These are phyloP conservation scores for Oasisia sp. DNA, from an alignment of 2,888 invertebrate species.

Conservation along the genomic window DNA sequence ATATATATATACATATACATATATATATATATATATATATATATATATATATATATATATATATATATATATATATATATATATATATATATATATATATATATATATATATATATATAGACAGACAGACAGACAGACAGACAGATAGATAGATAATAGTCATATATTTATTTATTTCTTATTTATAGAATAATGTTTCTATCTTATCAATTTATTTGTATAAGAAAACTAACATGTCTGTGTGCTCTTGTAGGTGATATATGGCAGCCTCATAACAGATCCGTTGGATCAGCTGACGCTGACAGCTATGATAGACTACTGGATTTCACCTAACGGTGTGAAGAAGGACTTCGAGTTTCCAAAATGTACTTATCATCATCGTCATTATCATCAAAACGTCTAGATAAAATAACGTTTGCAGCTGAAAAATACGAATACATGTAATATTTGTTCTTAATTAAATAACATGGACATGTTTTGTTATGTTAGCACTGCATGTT, in stretches of 20 bases:
- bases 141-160: too few relatives aligned
- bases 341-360: conserved; percentile 66
- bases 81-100: too few relatives aligned
- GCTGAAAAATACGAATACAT: background rate
- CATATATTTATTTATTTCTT: too few relatives aligned
- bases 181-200: too few relatives aligned
- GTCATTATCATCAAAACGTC: background rate
- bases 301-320: conserved; percentile 64
- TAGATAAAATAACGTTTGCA: background rate
- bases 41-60: too few relatives aligned
- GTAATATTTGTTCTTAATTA: background rate
- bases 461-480: background rate
- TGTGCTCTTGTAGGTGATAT: conserved; percentile 54
- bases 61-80: too few relatives aligned
- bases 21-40: too few relatives aligned
- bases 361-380: conserved; percentile 54
- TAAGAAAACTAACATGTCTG: background rate
- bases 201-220: too few relatives aligned
- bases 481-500: background rate
- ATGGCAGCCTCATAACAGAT: conserved; percentile 60
- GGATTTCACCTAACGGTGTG: conserved; percentile 62
- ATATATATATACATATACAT: too few relatives aligned
- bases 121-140: too few relatives aligned
- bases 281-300: conserved; percentile 59
- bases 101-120: too few relatives aligned